Evolutionary conservation across 2,113 vertebrate species (phyloP).

Genomic region (Lepisosteus osseus): DNA sequence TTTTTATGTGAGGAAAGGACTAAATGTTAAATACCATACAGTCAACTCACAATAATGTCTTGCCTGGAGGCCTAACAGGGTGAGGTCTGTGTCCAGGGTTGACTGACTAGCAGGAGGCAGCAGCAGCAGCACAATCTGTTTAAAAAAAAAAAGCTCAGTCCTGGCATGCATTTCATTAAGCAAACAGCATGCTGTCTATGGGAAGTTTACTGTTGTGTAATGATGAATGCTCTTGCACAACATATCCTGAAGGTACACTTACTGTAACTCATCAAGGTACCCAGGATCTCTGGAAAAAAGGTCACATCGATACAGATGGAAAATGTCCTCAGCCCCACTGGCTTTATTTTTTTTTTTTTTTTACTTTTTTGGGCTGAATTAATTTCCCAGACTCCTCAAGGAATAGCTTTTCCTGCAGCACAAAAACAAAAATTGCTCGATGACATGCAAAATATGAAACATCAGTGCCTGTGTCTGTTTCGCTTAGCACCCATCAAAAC

Average conservation of each 20-base stretch:
- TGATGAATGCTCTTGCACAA: conserved; percentile 59
- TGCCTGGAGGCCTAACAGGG: conserved; percentile 51
- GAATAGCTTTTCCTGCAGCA: no score
- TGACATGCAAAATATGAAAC: no score
- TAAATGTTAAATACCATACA: conserved; percentile 39
- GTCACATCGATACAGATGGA: neutral
- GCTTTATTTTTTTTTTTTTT: neutral
- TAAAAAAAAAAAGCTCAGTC: conserved; percentile 47
- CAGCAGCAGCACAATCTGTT: conserved; percentile 47
- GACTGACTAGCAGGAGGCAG: conserved; percentile 54
- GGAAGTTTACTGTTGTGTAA: conserved; percentile 66
- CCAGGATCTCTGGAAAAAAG: neutral
- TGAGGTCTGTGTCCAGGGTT: conserved; percentile 41
- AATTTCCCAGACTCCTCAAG: neutral
- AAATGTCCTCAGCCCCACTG: neutral
- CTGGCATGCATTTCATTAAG: conserved; percentile 66
- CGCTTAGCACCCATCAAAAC: no score
- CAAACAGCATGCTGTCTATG: conserved; percentile 68
- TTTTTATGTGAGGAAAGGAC: neutral
- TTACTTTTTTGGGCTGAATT: neutral
- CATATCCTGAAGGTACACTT: conserved; percentile 47
- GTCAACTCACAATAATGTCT: conserved; percentile 36
- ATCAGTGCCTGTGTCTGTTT: no score
- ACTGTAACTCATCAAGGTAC: conserved; percentile 31
- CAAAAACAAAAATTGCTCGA: no score